Evolutionary conservation across 1,140 invertebrate genomes (phyloP).

Genomic region (Halictus rubicundus): DNA sequence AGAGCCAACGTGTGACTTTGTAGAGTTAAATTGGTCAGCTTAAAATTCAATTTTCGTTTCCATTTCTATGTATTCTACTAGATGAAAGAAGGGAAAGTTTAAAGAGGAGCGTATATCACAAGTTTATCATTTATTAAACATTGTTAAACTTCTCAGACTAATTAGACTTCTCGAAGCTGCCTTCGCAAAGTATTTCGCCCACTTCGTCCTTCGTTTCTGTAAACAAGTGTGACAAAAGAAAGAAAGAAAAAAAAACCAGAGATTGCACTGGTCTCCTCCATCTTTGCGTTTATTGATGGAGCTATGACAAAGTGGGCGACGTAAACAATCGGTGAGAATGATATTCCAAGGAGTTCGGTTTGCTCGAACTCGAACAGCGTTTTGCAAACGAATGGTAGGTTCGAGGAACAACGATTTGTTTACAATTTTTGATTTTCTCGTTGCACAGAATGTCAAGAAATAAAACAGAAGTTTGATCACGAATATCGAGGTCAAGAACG

Average conservation of each 20-base stretch:
- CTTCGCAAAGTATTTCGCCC: not conserved
- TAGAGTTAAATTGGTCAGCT: not conserved
- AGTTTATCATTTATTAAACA: not conserved
- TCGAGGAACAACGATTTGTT: not conserved
- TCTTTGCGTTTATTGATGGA: not conserved
- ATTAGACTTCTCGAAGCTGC: not conserved
- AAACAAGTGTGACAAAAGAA: not conserved
- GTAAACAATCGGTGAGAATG: not conserved
- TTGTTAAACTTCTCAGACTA: not conserved
- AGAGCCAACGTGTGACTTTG: no score
- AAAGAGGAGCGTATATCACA: not conserved
- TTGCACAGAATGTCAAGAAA: not conserved
- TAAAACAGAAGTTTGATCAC: not conserved
- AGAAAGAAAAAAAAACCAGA: no score
- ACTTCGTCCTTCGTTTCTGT: not conserved
- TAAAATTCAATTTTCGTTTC: not conserved
- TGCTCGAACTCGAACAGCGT: not conserved
- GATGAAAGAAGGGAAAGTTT: not conserved
- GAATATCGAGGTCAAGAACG: not conserved
- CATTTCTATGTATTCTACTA: not conserved
- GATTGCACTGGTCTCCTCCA: no score
- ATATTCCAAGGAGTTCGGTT: not conserved
- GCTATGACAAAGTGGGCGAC: not conserved
- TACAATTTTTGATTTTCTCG: not conserved
- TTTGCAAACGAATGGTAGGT: not conserved